Percentiles rank a stretch among this genome's conserved stretches.
Evolutionary conservation across 1,140 invertebrate species (phyloP).

Genomic region (Tachypleus tridentatus): DNA sequence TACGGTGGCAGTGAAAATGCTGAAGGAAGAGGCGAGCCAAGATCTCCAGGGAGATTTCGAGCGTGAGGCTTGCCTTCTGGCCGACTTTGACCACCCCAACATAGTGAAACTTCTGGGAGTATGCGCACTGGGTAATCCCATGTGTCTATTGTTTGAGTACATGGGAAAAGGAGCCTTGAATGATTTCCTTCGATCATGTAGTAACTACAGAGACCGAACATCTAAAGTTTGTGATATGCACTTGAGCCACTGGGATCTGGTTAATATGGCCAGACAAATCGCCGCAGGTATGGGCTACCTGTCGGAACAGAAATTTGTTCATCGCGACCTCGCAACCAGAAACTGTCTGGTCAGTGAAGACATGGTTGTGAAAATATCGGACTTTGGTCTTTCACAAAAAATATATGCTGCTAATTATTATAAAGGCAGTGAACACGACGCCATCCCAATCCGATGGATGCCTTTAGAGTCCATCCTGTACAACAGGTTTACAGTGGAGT

Average conservation of each 20-base stretch:
- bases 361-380: slow-evolving; percentile 92
- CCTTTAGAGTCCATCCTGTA: slow-evolving; percentile 83
- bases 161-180: slow-evolving; percentile 83
- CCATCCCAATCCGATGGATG: slow-evolving; percentile 90
- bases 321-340: slow-evolving; percentile 85
- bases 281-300: slow-evolving; percentile 91
- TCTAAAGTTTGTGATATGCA: slow-evolving; percentile 38
- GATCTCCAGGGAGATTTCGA: slow-evolving; percentile 89
- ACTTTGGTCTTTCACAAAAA: slow-evolving; percentile 86
- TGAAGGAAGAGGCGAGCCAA: slow-evolving; percentile 90
- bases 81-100: slow-evolving; percentile 88
- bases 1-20: slow-evolving; percentile 90
- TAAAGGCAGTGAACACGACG: slow-evolving; percentile 58
- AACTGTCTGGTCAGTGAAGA: slow-evolving; percentile 91
- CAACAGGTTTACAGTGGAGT: slow-evolving; percentile 84
- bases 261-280: slow-evolving; percentile 70
- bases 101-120: slow-evolving; percentile 83
- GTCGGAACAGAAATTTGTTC: slow-evolving; percentile 87
- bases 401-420: slow-evolving; percentile 54
- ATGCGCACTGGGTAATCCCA: slow-evolving; percentile 77
- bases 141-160: slow-evolving; percentile 88
- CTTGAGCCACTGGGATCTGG: slow-evolving; percentile 60
- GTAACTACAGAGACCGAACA: slow-evolving; percentile 51
- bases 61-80: slow-evolving; percentile 77
- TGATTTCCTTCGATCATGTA: slow-evolving; percentile 63